Conservation (phyloP, 2,888 invertebrate species). For the Agonopterix heracliana region DNA sequence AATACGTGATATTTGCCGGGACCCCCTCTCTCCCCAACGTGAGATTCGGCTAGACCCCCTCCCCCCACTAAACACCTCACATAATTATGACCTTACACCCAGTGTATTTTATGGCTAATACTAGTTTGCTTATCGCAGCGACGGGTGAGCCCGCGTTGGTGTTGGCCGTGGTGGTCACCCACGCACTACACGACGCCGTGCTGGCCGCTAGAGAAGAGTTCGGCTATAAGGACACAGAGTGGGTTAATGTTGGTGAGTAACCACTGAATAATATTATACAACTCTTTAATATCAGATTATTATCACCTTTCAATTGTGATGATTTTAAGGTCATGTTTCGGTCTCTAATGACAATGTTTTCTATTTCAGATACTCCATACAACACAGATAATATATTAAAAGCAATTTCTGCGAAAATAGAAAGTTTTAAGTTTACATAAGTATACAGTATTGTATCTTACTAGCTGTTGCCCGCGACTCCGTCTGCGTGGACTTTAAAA, state of each 20-base stretch:
- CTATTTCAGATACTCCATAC: conserved; percentile 66
- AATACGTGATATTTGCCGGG: too few species aligned
- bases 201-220: conserved; percentile 77
- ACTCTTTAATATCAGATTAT: too few species aligned
- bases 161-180: conserved; percentile 58
- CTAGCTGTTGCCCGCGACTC: too few species aligned
- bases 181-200: conserved; percentile 79
- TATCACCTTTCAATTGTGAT: not conserved
- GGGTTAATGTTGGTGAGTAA: conserved; percentile 76
- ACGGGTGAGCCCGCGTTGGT: conserved; percentile 75
- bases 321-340: too few species aligned
- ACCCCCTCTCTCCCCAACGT: too few species aligned
- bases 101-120: too few species aligned
- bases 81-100: too few species aligned
- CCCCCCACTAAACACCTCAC: too few species aligned
- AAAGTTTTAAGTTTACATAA: conserved; percentile 22
- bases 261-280: too few species aligned
- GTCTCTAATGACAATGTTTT: not conserved
- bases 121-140: conserved; percentile 39
- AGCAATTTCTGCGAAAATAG: conserved; percentile 46
- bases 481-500: too few species aligned
- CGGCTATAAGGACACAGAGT: conserved; percentile 65
- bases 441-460: not conserved
- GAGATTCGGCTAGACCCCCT: too few species aligned
- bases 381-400: conserved; percentile 61